Base-by-base conservation (phyloP, 2,888 invertebrate species). In the Cataglyphis altisquamis region DNA sequence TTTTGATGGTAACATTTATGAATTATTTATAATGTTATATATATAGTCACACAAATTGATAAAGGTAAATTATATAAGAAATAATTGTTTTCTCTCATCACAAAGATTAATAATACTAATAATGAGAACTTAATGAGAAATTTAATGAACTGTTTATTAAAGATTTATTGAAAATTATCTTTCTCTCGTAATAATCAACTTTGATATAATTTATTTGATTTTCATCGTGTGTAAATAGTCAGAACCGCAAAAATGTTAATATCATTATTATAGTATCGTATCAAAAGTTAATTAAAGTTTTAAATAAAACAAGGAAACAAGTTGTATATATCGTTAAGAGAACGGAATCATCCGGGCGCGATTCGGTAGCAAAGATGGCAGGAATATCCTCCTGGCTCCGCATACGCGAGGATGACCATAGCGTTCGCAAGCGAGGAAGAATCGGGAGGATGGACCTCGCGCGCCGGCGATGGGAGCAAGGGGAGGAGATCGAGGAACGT, bases 401-500 rank as follows among this genome's bases (percentile, higher is more conserved):
- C 68, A 52, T 29, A 60, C 39, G 60, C 60, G 36, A 68, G 32
- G 80, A 82, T 82, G 89, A 87, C 82, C 80, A 84, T 84, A 75
- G 85, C 72, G 87, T 82, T 84, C 85, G 85, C 25, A 5, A 60
- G 72, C 55, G 52, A 48, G 77, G 83, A 77, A 83, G 73, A 70
- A 52, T 57, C 63, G 66, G 84, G 88, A 88, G 89, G 86, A 87
- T 82, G 87, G 87, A 83, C 84, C 84, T 63, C 70, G 72, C 45
- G 45, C 45, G 60, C 73, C 80, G 82, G 72, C 52, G 82, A 63
- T 64, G 82, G 80, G 25, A 57, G 57, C 63, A 66, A 63, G 55
- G 75, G 45, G 67, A 72, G 84, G 84, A 75, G 85, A 87, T 85
- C 82, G 77, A 78, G 82, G 83, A 77, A 67, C 91, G 91, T 89